These are phyloP conservation scores for Hyles euphorbiae DNA, from an alignment of 1,140 invertebrate species.

Conservation along the genomic window DNA sequence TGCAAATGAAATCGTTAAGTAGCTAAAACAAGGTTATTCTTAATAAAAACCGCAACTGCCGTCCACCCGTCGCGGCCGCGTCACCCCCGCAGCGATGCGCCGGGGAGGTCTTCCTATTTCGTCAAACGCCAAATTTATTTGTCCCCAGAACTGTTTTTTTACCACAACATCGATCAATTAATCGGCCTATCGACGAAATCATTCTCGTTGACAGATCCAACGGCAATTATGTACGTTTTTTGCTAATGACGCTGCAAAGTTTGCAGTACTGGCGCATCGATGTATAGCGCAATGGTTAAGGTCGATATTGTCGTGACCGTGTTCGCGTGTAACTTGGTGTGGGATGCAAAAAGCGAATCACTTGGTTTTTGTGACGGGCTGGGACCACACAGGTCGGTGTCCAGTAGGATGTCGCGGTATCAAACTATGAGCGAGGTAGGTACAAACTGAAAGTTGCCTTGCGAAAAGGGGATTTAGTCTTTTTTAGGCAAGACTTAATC, in stretches of 20 bases:
- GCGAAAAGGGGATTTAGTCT: no score
- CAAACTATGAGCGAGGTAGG: no score
- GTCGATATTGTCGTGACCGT: no score
- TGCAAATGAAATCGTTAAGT: conserved; percentile 4
- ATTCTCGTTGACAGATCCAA: conserved; percentile 28
- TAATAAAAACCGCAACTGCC: conserved; percentile 7
- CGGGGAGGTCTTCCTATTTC: conserved; percentile 16
- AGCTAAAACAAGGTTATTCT: no score
- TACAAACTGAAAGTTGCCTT: no score
- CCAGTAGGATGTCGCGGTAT: neutral
- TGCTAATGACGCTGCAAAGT: no score
- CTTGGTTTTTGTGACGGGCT: neutral
- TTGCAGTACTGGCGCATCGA: no score
- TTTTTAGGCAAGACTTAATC: no score
- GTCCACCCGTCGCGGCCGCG: conserved; percentile 6
- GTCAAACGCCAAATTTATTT: conserved; percentile 17
- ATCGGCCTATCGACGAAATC: conserved; percentile 20
- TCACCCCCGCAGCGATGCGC: conserved; percentile 17
- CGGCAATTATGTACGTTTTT: conserved; percentile 14
- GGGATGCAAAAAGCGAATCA: neutral
- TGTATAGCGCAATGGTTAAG: no score
- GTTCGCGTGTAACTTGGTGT: neutral
- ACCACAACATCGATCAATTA: conserved; percentile 18
- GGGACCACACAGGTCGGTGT: conserved; percentile 2
- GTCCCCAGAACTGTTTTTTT: conserved; percentile 13